Evolutionary conservation across 2,888 invertebrate species (phyloP), one percentile per base, ranked within the genome.

Genomic region (Tetranychus truncatus): DNA sequence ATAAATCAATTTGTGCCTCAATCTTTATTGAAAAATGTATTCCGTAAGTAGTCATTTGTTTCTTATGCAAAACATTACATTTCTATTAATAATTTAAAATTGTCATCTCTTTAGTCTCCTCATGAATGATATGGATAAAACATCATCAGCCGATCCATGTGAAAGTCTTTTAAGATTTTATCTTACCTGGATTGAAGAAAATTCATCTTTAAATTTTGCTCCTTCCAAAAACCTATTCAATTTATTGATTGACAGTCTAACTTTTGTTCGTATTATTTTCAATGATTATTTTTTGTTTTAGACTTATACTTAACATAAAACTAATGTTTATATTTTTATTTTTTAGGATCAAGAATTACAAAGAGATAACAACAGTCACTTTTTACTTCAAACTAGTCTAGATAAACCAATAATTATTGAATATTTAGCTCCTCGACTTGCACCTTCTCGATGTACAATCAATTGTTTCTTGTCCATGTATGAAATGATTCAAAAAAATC

Each of bases 391-490:
- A 45, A 77, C 77, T 34, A 73, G 74, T 55, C 65, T 77, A 45
- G 72, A 77, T 45, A 67, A 73, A 9, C 73, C 74, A 11, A 55
- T 65, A 66, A 45, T 76, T 5, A 76, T 74, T 46, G 73, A 77
- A 74, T 76, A 76, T 45, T 71, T 77, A 45, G 76, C 76, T 45
- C 75, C 77, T 5, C 66, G 74, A 44, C 65, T 77, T 9, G 20
- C 67, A 1, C 77, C 77, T 1, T 74, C 76, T 1, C 72, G 74
- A 45, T 75, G 75, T 67, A 72, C 75, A 5, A 24, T 75, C 6
- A n/a, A 74, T 45, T 72, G 74, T 21, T 77, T 77, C 21, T 66
- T 77, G 1, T 21, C 72, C 24, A 77, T 77, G 77, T 77, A 77
- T 66, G 34, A 71, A 71, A 45, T 77, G 4, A 75, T 77, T 74